Evolutionary conservation across 2,888 invertebrate species (phyloP).

Genomic region (Lithophane leautieri): DNA sequence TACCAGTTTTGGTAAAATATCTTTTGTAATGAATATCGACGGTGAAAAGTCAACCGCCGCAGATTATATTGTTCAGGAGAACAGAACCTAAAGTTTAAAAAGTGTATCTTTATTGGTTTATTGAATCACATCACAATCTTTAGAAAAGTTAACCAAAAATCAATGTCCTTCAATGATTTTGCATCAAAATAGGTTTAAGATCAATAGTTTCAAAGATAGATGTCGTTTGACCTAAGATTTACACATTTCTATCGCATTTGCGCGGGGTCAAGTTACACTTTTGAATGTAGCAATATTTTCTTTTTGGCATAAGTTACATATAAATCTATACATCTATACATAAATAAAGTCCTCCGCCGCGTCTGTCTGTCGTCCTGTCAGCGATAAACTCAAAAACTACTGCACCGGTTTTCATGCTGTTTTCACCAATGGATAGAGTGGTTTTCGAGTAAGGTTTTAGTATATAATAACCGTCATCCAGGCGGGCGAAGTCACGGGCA

Average conservation of each 20-base stretch:
- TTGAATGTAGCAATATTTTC: background rate
- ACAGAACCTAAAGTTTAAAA: background rate
- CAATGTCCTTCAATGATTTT: background rate
- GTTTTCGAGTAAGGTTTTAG: too few species aligned
- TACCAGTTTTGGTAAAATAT: conserved; percentile 4
- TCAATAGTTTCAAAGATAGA: background rate
- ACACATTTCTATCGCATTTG: background rate
- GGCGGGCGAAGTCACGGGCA: too few species aligned
- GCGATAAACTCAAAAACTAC: too few species aligned
- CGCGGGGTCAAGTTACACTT: background rate
- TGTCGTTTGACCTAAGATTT: background rate
- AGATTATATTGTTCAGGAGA: background rate
- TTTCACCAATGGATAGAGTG: too few species aligned
- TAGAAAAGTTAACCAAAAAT: background rate
- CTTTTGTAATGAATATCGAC: background rate
- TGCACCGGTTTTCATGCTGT: too few species aligned
- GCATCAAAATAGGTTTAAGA: background rate
- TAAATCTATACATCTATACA: too few species aligned
- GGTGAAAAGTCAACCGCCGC: background rate
- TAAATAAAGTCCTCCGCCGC: too few species aligned
- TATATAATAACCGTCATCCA: too few species aligned
- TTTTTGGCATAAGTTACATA: background rate
- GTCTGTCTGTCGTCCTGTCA: too few species aligned
- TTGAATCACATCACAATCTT: background rate
- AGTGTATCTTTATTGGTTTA: background rate